Evolutionary conservation across 2,888 invertebrate genomes (phyloP).

Genomic region (Hoplodrina blanda): DNA sequence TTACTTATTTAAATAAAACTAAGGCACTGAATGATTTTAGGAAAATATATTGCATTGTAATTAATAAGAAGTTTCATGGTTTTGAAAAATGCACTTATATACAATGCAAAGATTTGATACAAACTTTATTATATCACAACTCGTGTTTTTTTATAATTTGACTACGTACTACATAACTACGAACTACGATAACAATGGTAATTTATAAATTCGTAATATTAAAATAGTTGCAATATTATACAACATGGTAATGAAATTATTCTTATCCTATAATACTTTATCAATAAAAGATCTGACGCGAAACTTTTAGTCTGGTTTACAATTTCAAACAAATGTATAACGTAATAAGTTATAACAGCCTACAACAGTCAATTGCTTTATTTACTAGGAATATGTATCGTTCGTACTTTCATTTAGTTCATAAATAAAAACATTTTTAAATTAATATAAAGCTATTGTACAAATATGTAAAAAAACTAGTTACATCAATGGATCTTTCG

Average conservation of each 20-base stretch:
- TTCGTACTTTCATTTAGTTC: conserved; percentile 71
- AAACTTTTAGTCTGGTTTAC: conserved; percentile 70
- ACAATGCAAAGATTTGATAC: conserved; percentile 68
- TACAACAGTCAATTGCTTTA: conserved; percentile 74
- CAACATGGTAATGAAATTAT: conserved; percentile 78
- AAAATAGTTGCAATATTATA: conserved; percentile 81
- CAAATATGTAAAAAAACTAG: conserved; percentile 79
- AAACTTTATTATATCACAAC: conserved; percentile 75
- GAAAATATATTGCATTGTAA: conserved; percentile 67
- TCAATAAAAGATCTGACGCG: conserved; percentile 69
- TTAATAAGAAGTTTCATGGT: conserved; percentile 55
- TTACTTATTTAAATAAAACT: conserved; percentile 61
- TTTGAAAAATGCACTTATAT: conserved; percentile 62
- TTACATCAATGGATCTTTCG: conserved; percentile 78
- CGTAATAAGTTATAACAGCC: conserved; percentile 70
- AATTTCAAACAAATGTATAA: conserved; percentile 65
- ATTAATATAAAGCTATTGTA: conserved; percentile 80
- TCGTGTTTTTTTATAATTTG: conserved; percentile 70
- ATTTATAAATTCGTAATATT: conserved; percentile 87
- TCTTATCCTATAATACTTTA: conserved; percentile 84
- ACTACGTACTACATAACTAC: conserved; percentile 79
- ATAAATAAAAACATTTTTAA: conserved; percentile 75
- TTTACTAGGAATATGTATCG: conserved; percentile 65
- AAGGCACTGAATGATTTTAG: conserved; percentile 60
- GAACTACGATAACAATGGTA: conserved; percentile 86